Evolutionary conservation across 2,888 invertebrate species (phyloP), one percentile per base, ranked within the genome.

Genomic region (Sminthurides aquaticus): DNA sequence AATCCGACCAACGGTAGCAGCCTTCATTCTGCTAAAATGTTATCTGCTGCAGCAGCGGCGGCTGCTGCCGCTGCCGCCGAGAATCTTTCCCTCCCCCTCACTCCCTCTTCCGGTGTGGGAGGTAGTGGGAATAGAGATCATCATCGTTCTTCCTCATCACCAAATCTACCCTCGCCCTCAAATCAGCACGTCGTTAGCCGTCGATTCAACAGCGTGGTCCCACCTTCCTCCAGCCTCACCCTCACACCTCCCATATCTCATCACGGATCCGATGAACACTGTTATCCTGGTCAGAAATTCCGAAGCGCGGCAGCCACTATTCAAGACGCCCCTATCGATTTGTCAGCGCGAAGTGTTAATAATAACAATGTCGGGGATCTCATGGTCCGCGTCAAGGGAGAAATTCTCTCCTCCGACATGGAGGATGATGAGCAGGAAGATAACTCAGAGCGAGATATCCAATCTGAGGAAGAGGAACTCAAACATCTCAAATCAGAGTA

Each of bases 241-340:
- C 61, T 74, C 22, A 74, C 74, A 20, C 74, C 74, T 43, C 74
- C 74, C 11, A 74, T 72, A 56, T 72, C 72, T 62, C 70, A 71
- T 48, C 72, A 74, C 63, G 71, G 72, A 56, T 69, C 74, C 20
- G 74, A 72, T 57, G 74, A 72, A 28, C 69, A 69, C 43, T 66
- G 69, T 25, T 63, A 70, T 18, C 62, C 67, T 52, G 29, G 66
- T 58, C 66, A 65, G 49, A 71, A 70, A 62, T 61, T 71, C 24
- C 63, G 67, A 8, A 64, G n/a, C n/a, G 28, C 62, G n/a, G 20
- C 62, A 48, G 48, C 64, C 18, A 69, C 71, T 8, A 54, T 69
- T 29, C 71, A 71, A 67, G 73, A 71, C 43, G 63, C 62, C 60
- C 70, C 73, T 0, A 70, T 73, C 52, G 73, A 71, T 56, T 64